Evolutionary conservation across 2,113 vertebrate species (phyloP), one percentile per base, ranked within the genome.

Genomic region (Spermophilus dauricus): DNA sequence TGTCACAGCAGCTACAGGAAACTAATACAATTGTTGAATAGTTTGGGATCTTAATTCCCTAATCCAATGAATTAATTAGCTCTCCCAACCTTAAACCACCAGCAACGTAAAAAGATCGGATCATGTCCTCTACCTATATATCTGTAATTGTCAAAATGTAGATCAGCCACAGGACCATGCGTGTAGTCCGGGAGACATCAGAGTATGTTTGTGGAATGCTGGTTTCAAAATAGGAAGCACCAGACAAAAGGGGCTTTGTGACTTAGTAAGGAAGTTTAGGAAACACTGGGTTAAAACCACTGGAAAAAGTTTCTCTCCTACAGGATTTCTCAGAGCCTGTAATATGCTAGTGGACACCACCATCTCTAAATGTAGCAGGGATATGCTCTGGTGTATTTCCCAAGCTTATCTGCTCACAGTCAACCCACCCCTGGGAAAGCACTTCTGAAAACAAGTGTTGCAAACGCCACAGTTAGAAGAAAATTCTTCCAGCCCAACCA

Each of bases 261-360:
- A 58, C 63, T 82, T 65, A 56, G 83, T 67, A 88, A 67, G 63
- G 39, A 93, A 93, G 22, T 51, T 89, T 61, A 20, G 65, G 30
- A 85, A 90, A 70, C 16, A 61, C 9, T 48, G 37, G 61, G 30
- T 28, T 73, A 37, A 78, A 96, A 53, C 69, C 18, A 81, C 39
- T 58, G 87, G 48, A 24, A 75, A 89, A 86, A 11, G 14, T 69
- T 82, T 75, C 78, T 86, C 37, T 91, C 4, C 26, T 58, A 24
- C 4, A 86, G 70, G 69, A 94, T 70, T 92, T 91, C 78, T 93
- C 67, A 73, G 94, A 82, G 39, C 34, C 83, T 96, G 86, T 45
- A 82, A 17, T 32, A 32, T 14, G 53, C 86, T 51, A 58, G 18
- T 6, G 37, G 18, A 26, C 7, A 8, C 28, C 34, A 1, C 58